Conservation (phyloP, 2,113 vertebrate species). For the Apaloderma vittatum region DNA sequence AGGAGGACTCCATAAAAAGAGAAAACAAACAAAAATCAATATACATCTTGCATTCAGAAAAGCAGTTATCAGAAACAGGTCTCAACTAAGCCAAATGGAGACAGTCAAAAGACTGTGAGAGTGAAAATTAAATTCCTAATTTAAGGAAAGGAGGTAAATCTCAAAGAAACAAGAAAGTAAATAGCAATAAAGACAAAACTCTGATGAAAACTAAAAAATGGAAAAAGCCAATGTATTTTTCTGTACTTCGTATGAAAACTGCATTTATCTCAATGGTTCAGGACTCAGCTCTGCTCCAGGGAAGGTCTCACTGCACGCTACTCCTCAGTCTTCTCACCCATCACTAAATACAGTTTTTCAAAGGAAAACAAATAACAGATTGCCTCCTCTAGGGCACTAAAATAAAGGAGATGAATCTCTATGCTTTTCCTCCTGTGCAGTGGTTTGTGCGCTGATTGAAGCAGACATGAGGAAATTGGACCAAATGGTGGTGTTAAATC, state of each 20-base stretch:
- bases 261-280: conserved; percentile 21
- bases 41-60: background rate
- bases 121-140: background rate
- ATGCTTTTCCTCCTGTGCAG: conserved; percentile 1
- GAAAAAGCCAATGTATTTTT: background rate
- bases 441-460: conserved; percentile 64
- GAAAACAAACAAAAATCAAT: background rate
- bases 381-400: conserved; percentile 19
- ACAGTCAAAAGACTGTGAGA: background rate
- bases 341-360: conserved; percentile 39
- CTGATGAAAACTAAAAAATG: background rate
- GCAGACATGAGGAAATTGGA: conserved; percentile 77
- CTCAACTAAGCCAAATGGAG: background rate
- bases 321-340: background rate
- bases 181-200: background rate
- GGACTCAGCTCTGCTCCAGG: background rate
- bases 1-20: background rate
- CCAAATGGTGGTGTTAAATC: conserved; percentile 80
- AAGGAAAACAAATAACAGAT: conserved; percentile 34
- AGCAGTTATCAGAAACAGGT: background rate
- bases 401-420: conserved; percentile 49
- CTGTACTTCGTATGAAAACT: background rate
- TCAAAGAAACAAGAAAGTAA: background rate
- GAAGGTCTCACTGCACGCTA: background rate
- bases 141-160: background rate